Base-by-base conservation (phyloP, 2,113 vertebrate genomes). In the Lamprotornis superbus region DNA sequence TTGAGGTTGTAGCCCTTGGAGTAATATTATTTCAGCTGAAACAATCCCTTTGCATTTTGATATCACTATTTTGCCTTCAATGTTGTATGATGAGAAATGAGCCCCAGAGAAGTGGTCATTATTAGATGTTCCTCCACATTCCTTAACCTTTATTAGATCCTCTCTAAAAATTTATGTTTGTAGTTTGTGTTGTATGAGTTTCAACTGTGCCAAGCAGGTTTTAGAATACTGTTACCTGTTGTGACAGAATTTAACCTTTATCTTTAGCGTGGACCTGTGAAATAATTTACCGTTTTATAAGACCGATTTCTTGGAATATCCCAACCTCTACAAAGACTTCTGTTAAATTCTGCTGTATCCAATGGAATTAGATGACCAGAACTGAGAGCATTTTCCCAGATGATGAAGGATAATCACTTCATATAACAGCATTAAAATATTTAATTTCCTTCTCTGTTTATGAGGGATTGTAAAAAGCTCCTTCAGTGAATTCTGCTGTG, bases 391-490 rank as follows among this genome's bases (percentile, higher is more conserved):
- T 86, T 81, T 91, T 95, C 67, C 28, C 64, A 89, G 64, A 35
- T 81, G 55, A 80, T 46, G 55, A 35, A 77, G 35, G 21, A 80
- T 63, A 83, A 83, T 92, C 49, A 61, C 42, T 81, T 95, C 11
- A 70, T 61, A 39, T 44, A 86, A 52, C 37, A 90, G n/a, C 30
- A 78, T 69, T 74, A 83, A 85, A 80, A 92, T 78, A 86, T 88
- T 95, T 92, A 59, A 96, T 93, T 92, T 77, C 71, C 35, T 69
- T 86, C 47, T 59, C 68, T 83, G 14, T 90, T 95, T 92, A 86
- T 83, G 30, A 70, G 39, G 11, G n/a, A 57, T 15, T 87, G 40
- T 94, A 83, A 85, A 93, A 87, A 76, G 5, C 46, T 77, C 42
- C 39, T 89, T 74, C 64, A 59, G 11, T 86, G 42, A 89, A 78